A percentile compares a stretch with the other conserved stretches of the same genome.
Conservation (phyloP, 2,888 invertebrate species). For the Epinotia brunnichana region DNA sequence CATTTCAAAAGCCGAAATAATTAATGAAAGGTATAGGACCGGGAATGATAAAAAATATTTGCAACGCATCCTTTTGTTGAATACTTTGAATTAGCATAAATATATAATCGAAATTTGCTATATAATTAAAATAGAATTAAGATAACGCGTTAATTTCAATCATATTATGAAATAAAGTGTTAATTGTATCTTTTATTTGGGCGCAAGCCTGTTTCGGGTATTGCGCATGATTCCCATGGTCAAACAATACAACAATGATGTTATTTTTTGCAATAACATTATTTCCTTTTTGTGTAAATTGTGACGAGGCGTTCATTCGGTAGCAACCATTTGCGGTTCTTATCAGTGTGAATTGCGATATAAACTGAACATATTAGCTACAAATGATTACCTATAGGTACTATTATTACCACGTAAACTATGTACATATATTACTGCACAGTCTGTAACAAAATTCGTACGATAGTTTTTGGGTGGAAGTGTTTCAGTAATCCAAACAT, state of each 20-base stretch:
- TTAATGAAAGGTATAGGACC: no score
- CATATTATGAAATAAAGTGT: constrained; percentile 8
- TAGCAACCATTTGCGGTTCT: constrained; percentile 1
- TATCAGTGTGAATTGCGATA: background rate
- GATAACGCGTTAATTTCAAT: constrained; percentile 4
- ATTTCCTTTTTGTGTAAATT: constrained; percentile 5
- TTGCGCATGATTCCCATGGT: constrained; percentile 22
- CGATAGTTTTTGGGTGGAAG: no score
- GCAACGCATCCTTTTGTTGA: background rate
- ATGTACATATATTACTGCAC: no score
- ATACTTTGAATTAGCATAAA: constrained; percentile 4
- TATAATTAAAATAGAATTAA: background rate
- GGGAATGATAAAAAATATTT: no score
- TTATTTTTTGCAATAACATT: constrained; percentile 2
- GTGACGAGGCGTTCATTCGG: background rate
- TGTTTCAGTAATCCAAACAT: no score
- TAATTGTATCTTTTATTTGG: constrained; percentile 13
- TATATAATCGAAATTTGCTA: constrained; percentile 2
- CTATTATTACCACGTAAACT: no score
- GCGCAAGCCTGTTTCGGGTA: background rate
- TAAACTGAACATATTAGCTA: background rate
- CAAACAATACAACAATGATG: constrained; percentile 31
- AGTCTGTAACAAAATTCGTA: no score
- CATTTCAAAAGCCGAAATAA: background rate
- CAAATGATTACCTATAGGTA: no score